Conservation (phyloP, 2,797 vertebrate species). For the Lagorchestes hirsutus region DNA sequence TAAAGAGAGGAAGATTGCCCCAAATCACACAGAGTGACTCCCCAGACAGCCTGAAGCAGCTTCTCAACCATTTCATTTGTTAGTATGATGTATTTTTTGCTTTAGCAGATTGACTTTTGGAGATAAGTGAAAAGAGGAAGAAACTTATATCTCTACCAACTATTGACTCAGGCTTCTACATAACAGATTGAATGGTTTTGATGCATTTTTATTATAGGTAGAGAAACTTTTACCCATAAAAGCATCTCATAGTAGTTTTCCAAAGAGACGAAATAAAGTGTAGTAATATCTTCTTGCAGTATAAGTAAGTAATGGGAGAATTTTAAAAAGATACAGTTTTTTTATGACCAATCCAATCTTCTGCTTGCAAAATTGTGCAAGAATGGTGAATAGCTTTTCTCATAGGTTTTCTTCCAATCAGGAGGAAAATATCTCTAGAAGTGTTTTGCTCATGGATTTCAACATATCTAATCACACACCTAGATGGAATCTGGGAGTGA, state of each 20-base stretch:
- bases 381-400: conserved; percentile 26
- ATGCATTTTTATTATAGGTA: conserved; percentile 47
- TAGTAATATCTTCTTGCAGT: conserved; percentile 22
- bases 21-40: conserved; percentile 7
- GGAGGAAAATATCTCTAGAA: conserved; percentile 31
- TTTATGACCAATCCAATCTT: conserved; percentile 48
- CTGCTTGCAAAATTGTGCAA: conserved; percentile 39
- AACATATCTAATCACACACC: not conserved
- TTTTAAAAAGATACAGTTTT: conserved; percentile 52
- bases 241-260: not conserved
- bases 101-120: conserved; percentile 52
- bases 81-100: not conserved
- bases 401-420: conserved; percentile 30
- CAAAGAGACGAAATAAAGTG: not conserved
- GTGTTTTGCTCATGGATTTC: conserved; percentile 28
- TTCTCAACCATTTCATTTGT: not conserved
- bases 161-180: conserved; percentile 29
- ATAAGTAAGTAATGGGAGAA: conserved; percentile 56
- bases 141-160: conserved; percentile 19
- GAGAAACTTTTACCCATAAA: conserved; percentile 47
- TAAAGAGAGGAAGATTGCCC: not conserved
- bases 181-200: conserved; percentile 53
- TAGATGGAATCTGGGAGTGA: conserved; percentile 16
- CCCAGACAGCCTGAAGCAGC: not conserved
- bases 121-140: conserved; percentile 33